Evolutionary conservation across 2,113 vertebrate genomes (phyloP).

Genomic region (Elachura formosa): DNA sequence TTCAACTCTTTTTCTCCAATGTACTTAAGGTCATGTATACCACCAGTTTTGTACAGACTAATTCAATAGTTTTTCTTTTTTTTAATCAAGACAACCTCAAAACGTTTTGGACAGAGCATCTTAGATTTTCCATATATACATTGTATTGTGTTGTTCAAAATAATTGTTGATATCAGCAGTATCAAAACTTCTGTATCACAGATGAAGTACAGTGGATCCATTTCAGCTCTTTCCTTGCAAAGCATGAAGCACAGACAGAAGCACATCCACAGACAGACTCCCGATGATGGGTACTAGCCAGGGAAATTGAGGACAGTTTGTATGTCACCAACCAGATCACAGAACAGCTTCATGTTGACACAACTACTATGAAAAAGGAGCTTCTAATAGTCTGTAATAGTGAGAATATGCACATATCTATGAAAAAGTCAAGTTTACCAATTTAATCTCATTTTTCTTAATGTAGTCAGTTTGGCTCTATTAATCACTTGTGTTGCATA

Average conservation of each 20-base stretch:
- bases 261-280: background rate
- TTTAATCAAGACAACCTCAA: background rate
- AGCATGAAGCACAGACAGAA: background rate
- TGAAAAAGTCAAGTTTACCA: background rate
- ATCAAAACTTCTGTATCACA: background rate
- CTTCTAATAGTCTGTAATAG: background rate
- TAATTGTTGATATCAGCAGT: background rate
- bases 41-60: background rate
- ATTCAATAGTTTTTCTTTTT: background rate
- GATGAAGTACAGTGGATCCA: background rate
- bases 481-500: background rate
- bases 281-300: background rate
- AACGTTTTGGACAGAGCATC: background rate
- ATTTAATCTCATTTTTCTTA: background rate
- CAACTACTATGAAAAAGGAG: background rate
- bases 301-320: background rate
- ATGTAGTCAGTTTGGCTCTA: background rate
- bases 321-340: background rate
- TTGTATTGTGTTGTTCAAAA: background rate
- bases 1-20: background rate
- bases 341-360: background rate
- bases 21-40: background rate
- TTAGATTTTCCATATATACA: background rate
- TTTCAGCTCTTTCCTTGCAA: background rate
- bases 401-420: background rate